Conservation (phyloP, 1,140 invertebrate genomes). For the Dendroctonus ponderosae region DNA sequence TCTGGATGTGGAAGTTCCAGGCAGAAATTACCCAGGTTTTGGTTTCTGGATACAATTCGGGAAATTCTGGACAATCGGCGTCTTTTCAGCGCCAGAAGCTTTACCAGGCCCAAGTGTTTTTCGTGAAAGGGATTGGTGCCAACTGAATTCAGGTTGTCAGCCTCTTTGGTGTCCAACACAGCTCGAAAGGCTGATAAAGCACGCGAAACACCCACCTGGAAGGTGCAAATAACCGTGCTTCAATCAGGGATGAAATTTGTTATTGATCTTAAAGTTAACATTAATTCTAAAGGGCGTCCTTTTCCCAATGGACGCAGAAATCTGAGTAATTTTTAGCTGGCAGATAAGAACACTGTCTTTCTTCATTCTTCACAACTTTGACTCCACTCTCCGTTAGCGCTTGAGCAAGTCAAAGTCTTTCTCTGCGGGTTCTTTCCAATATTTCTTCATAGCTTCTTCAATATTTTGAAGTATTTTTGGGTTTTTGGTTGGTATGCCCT, state of each 20-base stretch:
- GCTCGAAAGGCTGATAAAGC: slow-evolving; percentile 60
- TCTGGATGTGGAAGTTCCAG: neutral
- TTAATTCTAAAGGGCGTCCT: too few species aligned
- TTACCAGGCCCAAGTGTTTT: slow-evolving; percentile 43
- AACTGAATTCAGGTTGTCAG: slow-evolving; percentile 52
- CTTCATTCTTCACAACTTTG: too few species aligned
- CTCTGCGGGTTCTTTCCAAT: too few species aligned
- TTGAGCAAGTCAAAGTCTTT: too few species aligned
- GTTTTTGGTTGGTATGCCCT: too few species aligned
- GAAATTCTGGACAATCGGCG: slow-evolving; percentile 44
- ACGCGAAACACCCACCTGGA: slow-evolving; percentile 61
- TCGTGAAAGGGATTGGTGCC: slow-evolving; percentile 61
- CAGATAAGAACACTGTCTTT: neutral
- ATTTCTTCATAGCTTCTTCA: too few species aligned
- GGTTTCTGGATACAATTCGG: slow-evolving; percentile 41
- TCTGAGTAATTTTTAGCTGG: neutral
- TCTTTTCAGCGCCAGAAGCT: slow-evolving; percentile 38
- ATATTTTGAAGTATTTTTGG: too few species aligned
- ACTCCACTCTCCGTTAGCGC: too few species aligned
- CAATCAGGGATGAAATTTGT: too few species aligned
- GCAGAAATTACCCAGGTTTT: slow-evolving; percentile 42
- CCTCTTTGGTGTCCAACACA: slow-evolving; percentile 50
- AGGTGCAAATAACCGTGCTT: too few species aligned
- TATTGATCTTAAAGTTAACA: neutral
- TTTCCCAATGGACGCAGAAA: too few species aligned